Base-by-base conservation (phyloP, 2,888 invertebrate species). In the Mylabris sibirica region DNA sequence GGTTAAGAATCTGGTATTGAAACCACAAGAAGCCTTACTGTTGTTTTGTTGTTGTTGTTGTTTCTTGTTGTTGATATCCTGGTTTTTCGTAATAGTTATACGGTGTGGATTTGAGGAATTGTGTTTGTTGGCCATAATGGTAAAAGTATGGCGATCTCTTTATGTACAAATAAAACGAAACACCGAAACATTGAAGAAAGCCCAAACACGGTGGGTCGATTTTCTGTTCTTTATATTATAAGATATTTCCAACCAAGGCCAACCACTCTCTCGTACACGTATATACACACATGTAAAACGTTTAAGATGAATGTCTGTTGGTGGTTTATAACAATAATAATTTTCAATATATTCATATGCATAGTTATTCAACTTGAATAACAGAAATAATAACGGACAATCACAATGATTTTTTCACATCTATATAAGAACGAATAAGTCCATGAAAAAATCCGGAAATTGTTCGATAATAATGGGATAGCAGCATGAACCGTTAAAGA, bases 231-330 rank as follows among this genome's bases (percentile, higher is more conserved):
- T 22, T 53, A 30, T 30, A 30, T 30, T 30, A 30, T 30, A 53
- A 53, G 20, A 53, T 53, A 53, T 24, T 22, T 53, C 53, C 53
- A 53, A 3, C 53, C 73, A 75, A 75, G 75, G 75, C 71, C 74
- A 74, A 75, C 75, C 63, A 74, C 72, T 75, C 74, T 74, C 71
- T 75, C 63, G 63, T 64, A 66, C 64, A 59, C 64, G 30, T 30
- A 30, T 8, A 30, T 8, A 30, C 26, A 30, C 26, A 30, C 30
- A 30, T 30, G 30, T 30, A 30, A 30, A 30, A 30, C 30, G 66
- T 72, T 72, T 73, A 67, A 73, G 74, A 73, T 69, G 74, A 72
- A 70, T 74, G 72, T 62, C 65, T 63, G 67, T 67, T 60, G 64
- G 67, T 63, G 63, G 67, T 53, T 53, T 53, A 24, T 24, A 53